Percentiles rank a stretch among this genome's conserved stretches.
Conservation (phyloP, 53 echinoderm and acorn worm species). For the Mesocentrotus franciscanus region DNA sequence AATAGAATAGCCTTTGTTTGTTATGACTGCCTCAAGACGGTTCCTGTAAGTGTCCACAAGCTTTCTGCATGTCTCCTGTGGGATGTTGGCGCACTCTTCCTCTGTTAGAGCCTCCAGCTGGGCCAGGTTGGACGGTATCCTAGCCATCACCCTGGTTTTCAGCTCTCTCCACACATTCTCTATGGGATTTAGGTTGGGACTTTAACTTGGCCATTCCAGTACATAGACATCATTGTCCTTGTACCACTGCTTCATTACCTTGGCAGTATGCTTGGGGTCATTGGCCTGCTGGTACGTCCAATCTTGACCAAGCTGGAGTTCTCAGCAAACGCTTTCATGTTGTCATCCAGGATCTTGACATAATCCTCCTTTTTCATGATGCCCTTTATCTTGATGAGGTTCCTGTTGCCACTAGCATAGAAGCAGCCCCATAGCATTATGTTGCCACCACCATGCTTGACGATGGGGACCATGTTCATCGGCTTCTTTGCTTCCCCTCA, state of each 20-base stretch:
- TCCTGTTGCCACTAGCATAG: no score
- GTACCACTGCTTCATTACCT: background rate
- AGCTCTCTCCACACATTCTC: conserved; percentile 46
- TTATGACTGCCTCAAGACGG: background rate
- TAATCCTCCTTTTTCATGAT: no score
- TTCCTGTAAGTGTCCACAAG: conserved; percentile 50
- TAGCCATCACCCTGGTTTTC: conserved; percentile 30
- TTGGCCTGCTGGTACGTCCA: no score
- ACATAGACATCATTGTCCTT: conserved; percentile 50
- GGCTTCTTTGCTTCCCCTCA: conserved; percentile 48
- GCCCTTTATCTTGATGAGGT: no score
- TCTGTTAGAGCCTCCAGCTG: background rate
- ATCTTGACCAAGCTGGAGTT: no score
- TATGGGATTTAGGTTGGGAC: conserved; percentile 17
- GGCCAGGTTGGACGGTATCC: conserved; percentile 30
- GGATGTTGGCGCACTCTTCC: conserved; percentile 51
- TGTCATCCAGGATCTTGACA: no score
- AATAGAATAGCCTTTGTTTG: conserved; percentile 51
- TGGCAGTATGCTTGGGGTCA: no score
- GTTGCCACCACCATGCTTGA: conserved; percentile 71
- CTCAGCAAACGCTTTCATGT: no score
- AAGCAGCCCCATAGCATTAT: conserved; percentile 66
- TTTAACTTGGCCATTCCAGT: conserved; percentile 31
- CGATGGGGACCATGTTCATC: conserved; percentile 25
- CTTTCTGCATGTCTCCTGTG: conserved; percentile 51